Conservation (phyloP, 2,113 vertebrate genomes). For the Lucifuga dentata region DNA sequence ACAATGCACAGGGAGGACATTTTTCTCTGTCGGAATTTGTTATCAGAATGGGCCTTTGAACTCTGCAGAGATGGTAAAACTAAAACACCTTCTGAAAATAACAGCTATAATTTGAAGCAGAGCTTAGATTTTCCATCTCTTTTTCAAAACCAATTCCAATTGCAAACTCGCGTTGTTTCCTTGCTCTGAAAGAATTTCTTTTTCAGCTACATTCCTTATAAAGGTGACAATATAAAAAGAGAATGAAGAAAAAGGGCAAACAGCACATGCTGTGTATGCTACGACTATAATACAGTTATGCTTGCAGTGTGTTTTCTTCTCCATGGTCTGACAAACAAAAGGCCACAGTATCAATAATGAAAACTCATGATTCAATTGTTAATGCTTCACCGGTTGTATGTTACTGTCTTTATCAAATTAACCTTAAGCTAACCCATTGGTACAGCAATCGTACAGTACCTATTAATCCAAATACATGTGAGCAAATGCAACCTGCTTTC, state of each 20-base stretch:
- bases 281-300: background rate
- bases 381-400: conserved; percentile 28
- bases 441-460: conserved; percentile 21
- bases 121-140: conserved; percentile 40
- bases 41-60: conserved; percentile 81
- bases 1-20: conserved; percentile 73
- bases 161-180: background rate
- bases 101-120: conserved; percentile 55
- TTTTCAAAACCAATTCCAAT: conserved; percentile 39
- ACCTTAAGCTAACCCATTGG: conserved; percentile 31
- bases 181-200: conserved; percentile 1
- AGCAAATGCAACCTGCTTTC: conserved; percentile 79
- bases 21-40: conserved; percentile 83
- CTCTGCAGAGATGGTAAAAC: conserved; percentile 59
- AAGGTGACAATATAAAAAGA: conserved; percentile 9
- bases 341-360: conserved; percentile 29
- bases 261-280: background rate
- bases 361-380: conserved; percentile 62
- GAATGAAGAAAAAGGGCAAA: background rate
- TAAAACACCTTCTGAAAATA: conserved; percentile 65
- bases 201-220: conserved; percentile 24
- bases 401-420: conserved; percentile 70
- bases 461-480: conserved; percentile 57
- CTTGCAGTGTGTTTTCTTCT: background rate
- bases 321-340: conserved; percentile 7